phyloP scores from a whole-genome alignment of 2,797 vertebrate species.

The Anguilla pacifica region DNA sequence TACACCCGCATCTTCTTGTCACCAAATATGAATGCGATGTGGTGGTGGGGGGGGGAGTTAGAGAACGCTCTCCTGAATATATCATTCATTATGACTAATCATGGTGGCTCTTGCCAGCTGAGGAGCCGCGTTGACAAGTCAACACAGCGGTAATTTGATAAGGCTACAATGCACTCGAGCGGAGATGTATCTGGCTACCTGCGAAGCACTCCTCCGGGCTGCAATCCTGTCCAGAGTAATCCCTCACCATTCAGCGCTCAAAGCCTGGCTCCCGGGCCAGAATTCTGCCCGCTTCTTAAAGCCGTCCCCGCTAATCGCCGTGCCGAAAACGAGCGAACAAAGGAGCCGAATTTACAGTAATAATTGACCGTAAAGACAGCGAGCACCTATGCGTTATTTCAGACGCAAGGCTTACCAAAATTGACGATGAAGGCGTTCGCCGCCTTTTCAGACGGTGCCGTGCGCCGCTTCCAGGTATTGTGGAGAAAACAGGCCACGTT shows the following conservation, averaged over 20 bases:
- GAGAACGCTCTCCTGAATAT: constrained; percentile 61
- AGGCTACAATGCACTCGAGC: constrained; percentile 72
- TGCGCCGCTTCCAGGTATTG: constrained; percentile 51
- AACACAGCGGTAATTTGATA: constrained; percentile 75
- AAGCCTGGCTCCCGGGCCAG: constrained; percentile 48
- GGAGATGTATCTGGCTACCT: constrained; percentile 58
- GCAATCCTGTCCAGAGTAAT: constrained; percentile 60
- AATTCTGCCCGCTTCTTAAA: constrained; percentile 42
- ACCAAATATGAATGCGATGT: constrained; percentile 64
- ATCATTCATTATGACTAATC: constrained; percentile 84
- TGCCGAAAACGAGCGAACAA: constrained; percentile 45
- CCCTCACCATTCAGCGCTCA: constrained; percentile 51
- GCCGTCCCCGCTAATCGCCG: constrained; percentile 38
- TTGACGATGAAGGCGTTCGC: constrained; percentile 59
- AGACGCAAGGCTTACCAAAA: constrained; percentile 57
- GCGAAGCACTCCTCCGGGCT: constrained; percentile 54
- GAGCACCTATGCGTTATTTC: constrained; percentile 54
- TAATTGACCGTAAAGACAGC: constrained; percentile 54
- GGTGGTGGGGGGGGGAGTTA: constrained; percentile 58
- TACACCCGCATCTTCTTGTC: constrained; percentile 73
- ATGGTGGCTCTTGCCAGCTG: constrained; percentile 72
- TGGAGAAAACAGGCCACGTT: constrained; percentile 61
- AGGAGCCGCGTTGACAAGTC: constrained; percentile 71
- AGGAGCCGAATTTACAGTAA: constrained; percentile 55
- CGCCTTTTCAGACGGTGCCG: constrained; percentile 46